These are phyloP conservation scores for Glomeris marginata DNA, from an alignment of 2,888 invertebrate genomes.

Conservation along the genomic window DNA sequence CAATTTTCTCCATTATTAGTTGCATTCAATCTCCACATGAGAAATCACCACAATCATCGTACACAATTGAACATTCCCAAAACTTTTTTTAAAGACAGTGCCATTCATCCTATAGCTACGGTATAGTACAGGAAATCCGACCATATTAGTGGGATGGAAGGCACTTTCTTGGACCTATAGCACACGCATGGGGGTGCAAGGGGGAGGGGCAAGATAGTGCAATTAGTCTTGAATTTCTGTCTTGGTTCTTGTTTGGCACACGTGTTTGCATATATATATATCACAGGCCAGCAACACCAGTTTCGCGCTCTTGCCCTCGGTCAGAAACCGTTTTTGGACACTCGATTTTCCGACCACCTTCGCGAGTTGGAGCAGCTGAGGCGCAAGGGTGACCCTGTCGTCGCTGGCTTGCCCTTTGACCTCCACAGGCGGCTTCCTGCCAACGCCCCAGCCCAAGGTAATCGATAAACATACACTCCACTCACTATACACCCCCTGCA, in stretches of 20 bases:
- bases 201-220: too few species aligned
- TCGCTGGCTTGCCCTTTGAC: constrained; percentile 15
- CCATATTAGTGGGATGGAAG: too few species aligned
- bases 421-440: constrained; percentile 16
- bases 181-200: too few species aligned
- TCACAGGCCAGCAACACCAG: constrained; percentile 66
- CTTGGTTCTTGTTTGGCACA: neutral
- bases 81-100: too few species aligned
- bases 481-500: too few species aligned
- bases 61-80: too few species aligned
- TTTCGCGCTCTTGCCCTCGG: constrained; percentile 61
- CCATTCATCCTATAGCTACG: too few species aligned
- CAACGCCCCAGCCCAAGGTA: constrained; percentile 16
- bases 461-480: neutral
- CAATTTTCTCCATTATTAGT: too few species aligned
- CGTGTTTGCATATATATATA: neutral
- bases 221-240: neutral
- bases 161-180: too few species aligned
- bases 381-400: constrained; percentile 33
- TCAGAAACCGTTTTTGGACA: constrained; percentile 60
- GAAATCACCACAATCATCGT: too few species aligned
- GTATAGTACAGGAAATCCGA: too few species aligned
- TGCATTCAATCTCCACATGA: too few species aligned
- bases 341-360: constrained; percentile 46
- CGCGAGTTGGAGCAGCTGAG: constrained; percentile 54